A percentile compares a stretch with the other conserved stretches of the same genome.
These are phyloP conservation scores for Siniperca obscura DNA, from an alignment of 2,797 vertebrate genomes.

Conservation along the genomic window DNA sequence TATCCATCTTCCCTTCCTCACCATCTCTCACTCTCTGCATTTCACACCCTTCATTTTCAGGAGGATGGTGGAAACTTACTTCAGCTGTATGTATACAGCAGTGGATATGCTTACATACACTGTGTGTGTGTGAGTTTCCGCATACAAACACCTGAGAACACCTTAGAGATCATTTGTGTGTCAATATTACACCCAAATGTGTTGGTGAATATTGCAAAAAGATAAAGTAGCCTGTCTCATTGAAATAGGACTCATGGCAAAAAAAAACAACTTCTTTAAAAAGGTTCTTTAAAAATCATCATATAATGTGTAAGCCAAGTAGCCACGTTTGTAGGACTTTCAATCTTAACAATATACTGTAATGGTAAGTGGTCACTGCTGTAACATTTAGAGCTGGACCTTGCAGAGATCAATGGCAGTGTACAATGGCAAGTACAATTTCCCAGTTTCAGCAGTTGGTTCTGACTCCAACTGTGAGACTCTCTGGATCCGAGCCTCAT, in stretches of 20 bases:
- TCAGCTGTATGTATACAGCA: constrained; percentile 10
- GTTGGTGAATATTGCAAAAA: not conserved
- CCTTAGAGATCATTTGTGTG: not conserved
- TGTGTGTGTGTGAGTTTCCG: not conserved
- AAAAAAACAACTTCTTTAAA: not conserved
- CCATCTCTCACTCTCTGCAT: constrained; percentile 45
- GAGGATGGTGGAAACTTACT: constrained; percentile 28
- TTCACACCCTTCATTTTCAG: constrained; percentile 41
- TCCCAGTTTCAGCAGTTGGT: not conserved
- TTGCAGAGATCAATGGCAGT: not conserved
- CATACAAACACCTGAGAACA: not conserved
- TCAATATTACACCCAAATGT: not conserved
- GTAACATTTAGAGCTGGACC: not conserved
- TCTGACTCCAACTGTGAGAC: not conserved
- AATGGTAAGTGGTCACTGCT: not conserved
- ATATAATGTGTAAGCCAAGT: too few species aligned
- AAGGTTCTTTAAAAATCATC: too few species aligned
- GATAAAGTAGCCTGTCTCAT: not conserved
- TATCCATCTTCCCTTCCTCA: constrained; percentile 68
- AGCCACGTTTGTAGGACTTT: too few species aligned
- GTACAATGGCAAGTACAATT: too few species aligned
- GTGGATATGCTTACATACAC: not conserved
- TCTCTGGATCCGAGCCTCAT: not conserved
- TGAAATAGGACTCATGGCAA: not conserved
- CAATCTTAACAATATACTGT: not conserved